Evolutionary conservation across 2,888 invertebrate genomes (phyloP).

Genomic region (Limenitis camilla): DNA sequence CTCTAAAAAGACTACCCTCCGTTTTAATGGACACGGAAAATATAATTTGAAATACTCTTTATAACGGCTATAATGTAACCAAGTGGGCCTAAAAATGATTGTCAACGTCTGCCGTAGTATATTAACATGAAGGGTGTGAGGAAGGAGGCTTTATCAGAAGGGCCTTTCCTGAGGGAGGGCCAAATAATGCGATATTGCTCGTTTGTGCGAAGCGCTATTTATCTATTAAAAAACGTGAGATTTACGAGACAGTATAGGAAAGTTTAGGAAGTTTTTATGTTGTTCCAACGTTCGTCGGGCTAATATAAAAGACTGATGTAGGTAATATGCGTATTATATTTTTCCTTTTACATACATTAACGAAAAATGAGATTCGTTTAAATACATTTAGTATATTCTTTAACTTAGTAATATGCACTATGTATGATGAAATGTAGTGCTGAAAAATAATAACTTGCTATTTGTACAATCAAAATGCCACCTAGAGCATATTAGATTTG

Average conservation of each 20-base stretch:
- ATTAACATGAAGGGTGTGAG: slow-evolving; percentile 74
- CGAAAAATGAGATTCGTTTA: not conserved
- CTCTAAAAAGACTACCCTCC: slow-evolving; percentile 51
- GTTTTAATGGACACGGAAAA: slow-evolving; percentile 70
- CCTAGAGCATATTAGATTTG: no score
- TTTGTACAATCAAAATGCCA: no score
- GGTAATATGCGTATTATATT: slow-evolving; percentile 45
- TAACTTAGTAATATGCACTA: no score
- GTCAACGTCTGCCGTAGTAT: slow-evolving; percentile 73
- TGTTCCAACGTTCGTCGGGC: slow-evolving; percentile 55
- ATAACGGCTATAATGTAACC: slow-evolving; percentile 70
- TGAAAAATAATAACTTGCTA: no score
- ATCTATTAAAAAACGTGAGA: slow-evolving; percentile 74
- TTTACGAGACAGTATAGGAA: slow-evolving; percentile 67
- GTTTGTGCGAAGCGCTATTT: slow-evolving; percentile 74
- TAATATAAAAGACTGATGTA: slow-evolving; percentile 68
- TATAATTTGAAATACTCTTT: slow-evolving; percentile 74
- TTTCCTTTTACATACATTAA: slow-evolving; percentile 32
- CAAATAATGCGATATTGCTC: slow-evolving; percentile 75
- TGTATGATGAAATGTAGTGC: no score
- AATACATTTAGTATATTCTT: not conserved
- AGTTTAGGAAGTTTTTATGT: slow-evolving; percentile 69
- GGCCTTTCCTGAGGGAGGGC: slow-evolving; percentile 73
- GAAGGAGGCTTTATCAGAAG: slow-evolving; percentile 72
- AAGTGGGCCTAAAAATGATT: slow-evolving; percentile 75